Conservation (phyloP, 1,140 invertebrate genomes). For the Coptotermes formosanus region DNA sequence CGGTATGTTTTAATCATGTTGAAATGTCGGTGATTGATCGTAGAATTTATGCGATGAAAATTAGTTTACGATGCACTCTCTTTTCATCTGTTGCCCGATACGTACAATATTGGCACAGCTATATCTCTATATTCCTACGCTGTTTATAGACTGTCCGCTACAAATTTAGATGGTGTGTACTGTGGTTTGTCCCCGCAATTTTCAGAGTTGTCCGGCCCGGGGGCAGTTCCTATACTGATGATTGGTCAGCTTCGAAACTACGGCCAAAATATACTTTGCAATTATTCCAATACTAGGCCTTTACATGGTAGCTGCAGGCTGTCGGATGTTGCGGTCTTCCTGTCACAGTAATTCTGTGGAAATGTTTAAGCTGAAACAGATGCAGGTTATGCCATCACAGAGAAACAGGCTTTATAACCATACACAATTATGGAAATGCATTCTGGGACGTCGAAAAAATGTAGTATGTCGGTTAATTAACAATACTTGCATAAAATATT, state of each 20-base stretch:
- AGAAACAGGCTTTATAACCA: too few relatives aligned
- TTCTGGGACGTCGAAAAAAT: too few relatives aligned
- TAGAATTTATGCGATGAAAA: background rate
- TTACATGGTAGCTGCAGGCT: background rate
- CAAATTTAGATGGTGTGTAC: background rate
- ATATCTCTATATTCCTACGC: background rate
- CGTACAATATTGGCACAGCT: background rate
- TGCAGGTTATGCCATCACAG: too few relatives aligned
- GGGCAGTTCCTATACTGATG: background rate
- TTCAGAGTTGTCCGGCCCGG: background rate
- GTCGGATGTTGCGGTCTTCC: too few relatives aligned
- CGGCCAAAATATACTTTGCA: background rate
- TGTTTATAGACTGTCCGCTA: background rate
- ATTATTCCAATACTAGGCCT: background rate
- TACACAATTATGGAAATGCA: too few relatives aligned
- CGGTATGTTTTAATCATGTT: conserved; percentile 9
- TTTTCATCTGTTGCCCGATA: background rate
- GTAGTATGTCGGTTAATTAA: too few relatives aligned
- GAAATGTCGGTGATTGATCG: background rate
- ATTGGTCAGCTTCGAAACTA: background rate
- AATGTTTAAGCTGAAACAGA: too few relatives aligned
- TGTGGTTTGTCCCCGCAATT: background rate
- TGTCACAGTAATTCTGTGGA: too few relatives aligned
- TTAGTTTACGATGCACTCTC: conserved; percentile 1
- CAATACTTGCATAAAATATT: too few relatives aligned